Evolutionary conservation across 2,113 vertebrate genomes (phyloP), one percentile per base, ranked within the genome.

Genomic region (Anser cygnoides): DNA sequence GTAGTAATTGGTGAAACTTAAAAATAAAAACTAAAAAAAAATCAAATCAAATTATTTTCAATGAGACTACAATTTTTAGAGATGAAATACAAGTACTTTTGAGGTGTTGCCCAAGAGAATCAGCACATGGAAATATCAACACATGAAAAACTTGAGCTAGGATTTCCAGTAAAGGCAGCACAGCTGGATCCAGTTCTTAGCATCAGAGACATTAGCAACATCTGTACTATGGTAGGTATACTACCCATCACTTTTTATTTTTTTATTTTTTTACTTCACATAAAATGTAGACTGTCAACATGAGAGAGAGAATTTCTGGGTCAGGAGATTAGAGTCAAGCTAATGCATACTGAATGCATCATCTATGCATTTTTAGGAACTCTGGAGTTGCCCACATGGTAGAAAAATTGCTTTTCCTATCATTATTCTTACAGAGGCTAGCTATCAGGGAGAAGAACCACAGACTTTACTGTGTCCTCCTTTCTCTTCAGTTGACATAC

Each of bases 141-240:
- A 81, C 37, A 74, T 83, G 80, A 31, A 81, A 87, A 84, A 87
- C 52, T 81, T 87, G 63, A 92, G 77, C 52, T 67, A 84, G 73
- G 84, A 87, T 92, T 96, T 96, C 92, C 96, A 92, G 81, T 75
- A 89, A 92, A 84, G 84, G 44, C 55, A 81, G 43, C 52, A 26
- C 3, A 75, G 46, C 78, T 0, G 0, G 0, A 10, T 87, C 87
- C 73, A 67, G 31, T 50, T 76, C 58, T 66, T 76, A 23, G 44
- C 90, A 73, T 90, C 75, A 92, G 83, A 95, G 22, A 13, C 49
- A 50, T 50, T 39, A 73, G 88, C 63, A 95, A 90, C 59, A 76
- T 83, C 67, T 95, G 79, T 75, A 58, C 54, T 68, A 54, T 5
- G 4, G 49, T 82, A 87, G 50, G 49, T 62, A 41, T 41, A 39